Base-by-base conservation (phyloP, 2,113 vertebrate species). In the Stigmatopora nigra region DNA sequence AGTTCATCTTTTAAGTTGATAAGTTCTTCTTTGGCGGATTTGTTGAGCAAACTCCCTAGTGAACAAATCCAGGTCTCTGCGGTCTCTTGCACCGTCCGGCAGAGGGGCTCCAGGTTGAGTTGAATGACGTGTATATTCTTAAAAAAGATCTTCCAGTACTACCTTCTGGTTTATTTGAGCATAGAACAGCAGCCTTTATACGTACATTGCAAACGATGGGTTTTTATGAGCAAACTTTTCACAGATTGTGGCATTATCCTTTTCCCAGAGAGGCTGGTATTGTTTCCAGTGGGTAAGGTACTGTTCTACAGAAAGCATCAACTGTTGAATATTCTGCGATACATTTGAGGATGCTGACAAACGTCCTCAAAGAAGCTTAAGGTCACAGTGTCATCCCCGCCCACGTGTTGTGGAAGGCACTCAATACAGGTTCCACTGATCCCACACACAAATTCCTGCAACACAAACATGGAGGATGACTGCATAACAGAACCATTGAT, bases 371-470 rank as follows among this genome's bases (percentile, higher is more conserved):
- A 92, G 84, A 97, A 99, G 73, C 67, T 96, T 44, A 95, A 83
- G 0, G 78, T 65, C 22, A 92, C 48, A 0, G 87, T 31, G 0
- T 93, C 91, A 0, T 90, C 89, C 16, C 72, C 75, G 0, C 75
- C 78, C 0, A 88, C 65, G 0, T 8, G 86, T 78, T 95, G 94
- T 3, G 94, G 90, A 9, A 92, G 92, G 73, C 96, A 97, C 12
- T 94, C 92, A 1, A 93, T 88, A 65, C 95, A 99, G 0, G 92
- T 94, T 19, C 93, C 93, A 0, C 83, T 86, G 93, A 97, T 95
- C 97, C 97, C 99, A 0, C 96, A 95, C 1, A 92, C 35, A 55
- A 99, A 98, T 51, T 83, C 71, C 97, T 99, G 64, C 7, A 67
- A 65, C 7, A n/a, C 12, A 53, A 64, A 58, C 44, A 53, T 16